phyloP scores from a whole-genome alignment of 2,888 invertebrate species.

The Tanaodytes sp. region DNA sequence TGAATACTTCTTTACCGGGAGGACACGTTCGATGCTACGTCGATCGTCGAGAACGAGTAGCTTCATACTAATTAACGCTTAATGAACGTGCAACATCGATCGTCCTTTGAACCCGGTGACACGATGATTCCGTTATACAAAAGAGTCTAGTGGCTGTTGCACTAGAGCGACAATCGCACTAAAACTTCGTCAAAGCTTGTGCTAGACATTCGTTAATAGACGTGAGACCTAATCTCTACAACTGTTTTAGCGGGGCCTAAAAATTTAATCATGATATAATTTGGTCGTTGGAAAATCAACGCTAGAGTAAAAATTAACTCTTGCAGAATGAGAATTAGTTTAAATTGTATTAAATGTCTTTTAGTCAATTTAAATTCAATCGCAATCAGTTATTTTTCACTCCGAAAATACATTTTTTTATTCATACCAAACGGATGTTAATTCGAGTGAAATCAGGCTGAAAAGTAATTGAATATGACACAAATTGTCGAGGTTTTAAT shows the following conservation, averaged over 20 bases:
- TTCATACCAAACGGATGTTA: too few species aligned
- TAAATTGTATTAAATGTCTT: too few species aligned
- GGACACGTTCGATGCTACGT: slow-evolving; percentile 45
- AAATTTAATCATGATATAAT: not conserved
- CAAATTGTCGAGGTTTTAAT: too few species aligned
- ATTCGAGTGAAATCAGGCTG: too few species aligned
- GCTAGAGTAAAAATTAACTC: too few species aligned
- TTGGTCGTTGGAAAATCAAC: too few species aligned
- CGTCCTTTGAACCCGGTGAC: slow-evolving; percentile 51
- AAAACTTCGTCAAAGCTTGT: slow-evolving; percentile 57
- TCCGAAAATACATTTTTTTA: too few species aligned
- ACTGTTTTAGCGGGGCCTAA: not conserved
- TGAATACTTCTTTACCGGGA: slow-evolving; percentile 29
- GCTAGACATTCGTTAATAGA: slow-evolving; percentile 60
- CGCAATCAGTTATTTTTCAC: too few species aligned
- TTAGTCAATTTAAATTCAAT: too few species aligned
- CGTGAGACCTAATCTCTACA: not conserved
- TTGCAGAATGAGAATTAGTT: too few species aligned
- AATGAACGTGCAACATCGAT: slow-evolving; percentile 54
- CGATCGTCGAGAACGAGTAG: slow-evolving; percentile 42
- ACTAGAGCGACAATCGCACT: slow-evolving; percentile 53
- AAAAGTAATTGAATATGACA: too few species aligned
- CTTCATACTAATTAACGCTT: slow-evolving; percentile 55
- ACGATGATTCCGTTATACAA: slow-evolving; percentile 52
- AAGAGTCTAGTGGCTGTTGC: slow-evolving; percentile 38